phyloP scores from a whole-genome alignment of 2,888 invertebrate species.

The Mactromeris polynyma region DNA sequence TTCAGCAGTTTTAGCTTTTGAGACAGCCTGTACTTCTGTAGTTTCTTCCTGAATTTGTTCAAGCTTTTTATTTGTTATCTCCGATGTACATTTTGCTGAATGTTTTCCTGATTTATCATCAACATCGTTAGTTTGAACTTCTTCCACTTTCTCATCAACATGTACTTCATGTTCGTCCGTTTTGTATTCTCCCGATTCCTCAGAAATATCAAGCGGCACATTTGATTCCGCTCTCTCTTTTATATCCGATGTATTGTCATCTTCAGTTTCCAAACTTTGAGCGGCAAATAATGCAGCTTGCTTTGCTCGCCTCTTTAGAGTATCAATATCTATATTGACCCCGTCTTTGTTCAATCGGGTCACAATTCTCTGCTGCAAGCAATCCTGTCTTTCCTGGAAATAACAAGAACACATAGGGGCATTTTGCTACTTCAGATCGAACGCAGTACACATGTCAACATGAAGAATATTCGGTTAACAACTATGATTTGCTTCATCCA shows the following conservation, averaged over 20 bases:
- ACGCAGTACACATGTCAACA: too few relatives aligned
- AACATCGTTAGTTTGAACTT: background rate
- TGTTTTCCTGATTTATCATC: background rate
- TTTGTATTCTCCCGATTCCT: background rate
- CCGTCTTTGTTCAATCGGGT: conserved; percentile 43
- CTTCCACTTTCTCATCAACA: background rate
- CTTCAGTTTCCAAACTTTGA: background rate
- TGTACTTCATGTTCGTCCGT: background rate
- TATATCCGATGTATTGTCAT: background rate
- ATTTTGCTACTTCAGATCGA: too few relatives aligned
- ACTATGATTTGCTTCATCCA: too few relatives aligned
- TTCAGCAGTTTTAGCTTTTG: background rate
- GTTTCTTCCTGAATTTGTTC: background rate
- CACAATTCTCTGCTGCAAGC: conserved; percentile 36
- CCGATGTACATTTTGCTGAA: background rate
- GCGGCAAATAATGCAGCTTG: background rate
- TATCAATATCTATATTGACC: conserved; percentile 32
- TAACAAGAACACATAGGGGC: background rate
- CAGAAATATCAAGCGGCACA: background rate
- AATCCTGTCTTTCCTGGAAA: conserved; percentile 33
- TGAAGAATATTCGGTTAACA: too few relatives aligned
- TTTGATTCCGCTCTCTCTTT: background rate
- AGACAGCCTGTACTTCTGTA: background rate
- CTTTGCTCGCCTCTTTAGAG: conserved; percentile 1
- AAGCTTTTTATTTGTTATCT: background rate